A percentile compares a stretch with the other conserved stretches of the same genome.
Conservation (phyloP, 2,888 invertebrate genomes). For the Heliothis peltigera region DNA sequence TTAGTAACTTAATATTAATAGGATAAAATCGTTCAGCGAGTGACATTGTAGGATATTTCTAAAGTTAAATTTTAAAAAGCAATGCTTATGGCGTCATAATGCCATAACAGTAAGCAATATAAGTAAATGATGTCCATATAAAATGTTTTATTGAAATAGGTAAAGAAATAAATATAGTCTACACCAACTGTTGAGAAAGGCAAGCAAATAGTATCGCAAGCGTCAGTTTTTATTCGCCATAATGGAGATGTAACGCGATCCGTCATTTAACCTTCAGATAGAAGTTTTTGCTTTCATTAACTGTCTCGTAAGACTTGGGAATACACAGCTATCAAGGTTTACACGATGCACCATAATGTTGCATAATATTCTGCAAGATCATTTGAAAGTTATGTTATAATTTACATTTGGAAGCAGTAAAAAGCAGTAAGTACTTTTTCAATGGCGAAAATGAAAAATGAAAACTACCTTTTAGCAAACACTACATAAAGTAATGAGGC, state of each 20-base stretch:
- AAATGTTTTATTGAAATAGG: no score
- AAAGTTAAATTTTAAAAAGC: no score
- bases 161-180: neutral
- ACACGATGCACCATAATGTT: conserved; percentile 11
- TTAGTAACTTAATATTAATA: no score
- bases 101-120: no score
- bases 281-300: conserved; percentile 32
- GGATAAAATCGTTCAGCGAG: no score
- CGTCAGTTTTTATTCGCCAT: neutral
- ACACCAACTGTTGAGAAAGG: neutral
- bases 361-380: conserved; percentile 15
- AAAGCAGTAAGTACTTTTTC: neutral
- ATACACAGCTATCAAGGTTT: neutral
- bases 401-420: neutral
- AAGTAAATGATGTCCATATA: no score
- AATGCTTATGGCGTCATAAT: no score
- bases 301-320: conserved; percentile 13
- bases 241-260: neutral
- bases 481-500: no score
- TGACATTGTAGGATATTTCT: no score
- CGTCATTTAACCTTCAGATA: conserved; percentile 2
- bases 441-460: neutral
- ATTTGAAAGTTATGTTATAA: conserved; percentile 14
- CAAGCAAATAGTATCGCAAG: neutral
- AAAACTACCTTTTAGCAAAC: neutral